Conservation (phyloP, 2,113 vertebrate genomes). For the Strix uralensis region DNA sequence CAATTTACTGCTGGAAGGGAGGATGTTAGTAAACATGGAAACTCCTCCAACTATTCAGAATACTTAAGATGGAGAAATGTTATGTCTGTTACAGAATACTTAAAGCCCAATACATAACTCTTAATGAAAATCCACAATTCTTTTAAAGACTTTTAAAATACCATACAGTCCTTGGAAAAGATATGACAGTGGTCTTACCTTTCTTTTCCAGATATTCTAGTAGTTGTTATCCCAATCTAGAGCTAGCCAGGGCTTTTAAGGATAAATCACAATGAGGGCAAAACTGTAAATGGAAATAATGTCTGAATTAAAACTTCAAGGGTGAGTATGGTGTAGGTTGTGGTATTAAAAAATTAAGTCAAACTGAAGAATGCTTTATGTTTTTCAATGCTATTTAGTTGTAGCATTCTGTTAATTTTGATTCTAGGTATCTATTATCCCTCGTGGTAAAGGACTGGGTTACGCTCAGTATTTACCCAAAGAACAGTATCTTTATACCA, state of each 20-base stretch:
- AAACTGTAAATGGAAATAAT: not conserved
- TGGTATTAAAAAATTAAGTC: not conserved
- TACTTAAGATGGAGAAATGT: not conserved
- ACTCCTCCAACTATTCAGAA: not conserved
- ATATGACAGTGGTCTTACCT: not conserved
- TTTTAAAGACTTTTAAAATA: not conserved
- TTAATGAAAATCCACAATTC: too few species aligned
- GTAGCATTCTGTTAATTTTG: not conserved
- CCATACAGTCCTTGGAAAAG: not conserved
- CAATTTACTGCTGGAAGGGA: not conserved
- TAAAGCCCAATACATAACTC: not conserved
- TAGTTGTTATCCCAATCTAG: constrained; percentile 21
- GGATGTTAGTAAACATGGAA: not conserved
- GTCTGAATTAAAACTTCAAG: constrained; percentile 6
- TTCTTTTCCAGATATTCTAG: constrained; percentile 26
- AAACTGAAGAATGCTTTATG: not conserved
- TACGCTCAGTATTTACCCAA: constrained; percentile 96
- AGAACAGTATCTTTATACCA: constrained; percentile 95
- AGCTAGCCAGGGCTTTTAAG: constrained; percentile 41
- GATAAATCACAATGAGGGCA: not conserved
- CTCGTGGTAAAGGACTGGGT: constrained; percentile 93
- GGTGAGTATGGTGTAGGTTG: not conserved
- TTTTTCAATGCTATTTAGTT: not conserved
- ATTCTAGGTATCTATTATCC: constrained; percentile 96
- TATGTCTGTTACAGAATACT: not conserved